Percentiles rank a stretch among this genome's conserved stretches.
These are phyloP conservation scores for Ophiothrix spiculata DNA, from an alignment of 35 echinoderm and acorn worm genomes.

Conservation along the genomic window DNA sequence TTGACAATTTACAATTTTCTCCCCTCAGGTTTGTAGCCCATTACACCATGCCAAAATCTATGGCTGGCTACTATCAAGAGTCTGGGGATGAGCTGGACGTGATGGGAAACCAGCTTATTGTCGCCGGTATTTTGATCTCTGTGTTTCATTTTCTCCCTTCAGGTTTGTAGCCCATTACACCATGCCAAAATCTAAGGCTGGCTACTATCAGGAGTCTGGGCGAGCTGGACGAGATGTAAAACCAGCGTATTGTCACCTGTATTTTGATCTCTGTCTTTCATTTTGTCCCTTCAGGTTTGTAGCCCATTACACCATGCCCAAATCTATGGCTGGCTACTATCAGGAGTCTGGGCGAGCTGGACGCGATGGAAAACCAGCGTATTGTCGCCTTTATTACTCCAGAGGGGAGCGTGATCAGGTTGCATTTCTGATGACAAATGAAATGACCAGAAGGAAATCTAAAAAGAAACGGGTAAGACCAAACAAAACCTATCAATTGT, in stretches of 20 bases:
- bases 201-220: slow-evolving; percentile 87
- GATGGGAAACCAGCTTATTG: slow-evolving; percentile 79
- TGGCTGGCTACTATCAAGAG: slow-evolving; percentile 95
- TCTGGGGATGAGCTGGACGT: slow-evolving; percentile 85
- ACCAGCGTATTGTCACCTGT: slow-evolving; percentile 74
- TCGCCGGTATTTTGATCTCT: slow-evolving; percentile 90
- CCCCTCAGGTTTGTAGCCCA: slow-evolving; percentile 86
- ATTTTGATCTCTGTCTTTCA: too few relatives aligned
- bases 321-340: slow-evolving; percentile 97
- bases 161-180: slow-evolving; percentile 95
- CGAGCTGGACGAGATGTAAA: slow-evolving; percentile 90
- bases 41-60: slow-evolving; percentile 83
- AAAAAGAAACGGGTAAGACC: too few relatives aligned
- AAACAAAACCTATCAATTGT: too few relatives aligned
- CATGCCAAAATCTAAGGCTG: slow-evolving; percentile 93
- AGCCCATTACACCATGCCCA: slow-evolving; percentile 76
- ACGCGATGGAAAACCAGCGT: slow-evolving; percentile 70
- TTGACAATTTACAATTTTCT: too few relatives aligned
- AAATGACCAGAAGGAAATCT: slow-evolving; percentile 57
- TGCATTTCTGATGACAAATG: slow-evolving; percentile 81
- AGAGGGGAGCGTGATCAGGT: slow-evolving; percentile 80
- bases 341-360: slow-evolving; percentile 90
- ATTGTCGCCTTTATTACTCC: slow-evolving; percentile 91
- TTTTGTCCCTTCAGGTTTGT: slow-evolving; percentile 73
- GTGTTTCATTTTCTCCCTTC: neutral